phyloP scores from a whole-genome alignment of 2,888 invertebrate species.

The Cephonodes hylas region DNA sequence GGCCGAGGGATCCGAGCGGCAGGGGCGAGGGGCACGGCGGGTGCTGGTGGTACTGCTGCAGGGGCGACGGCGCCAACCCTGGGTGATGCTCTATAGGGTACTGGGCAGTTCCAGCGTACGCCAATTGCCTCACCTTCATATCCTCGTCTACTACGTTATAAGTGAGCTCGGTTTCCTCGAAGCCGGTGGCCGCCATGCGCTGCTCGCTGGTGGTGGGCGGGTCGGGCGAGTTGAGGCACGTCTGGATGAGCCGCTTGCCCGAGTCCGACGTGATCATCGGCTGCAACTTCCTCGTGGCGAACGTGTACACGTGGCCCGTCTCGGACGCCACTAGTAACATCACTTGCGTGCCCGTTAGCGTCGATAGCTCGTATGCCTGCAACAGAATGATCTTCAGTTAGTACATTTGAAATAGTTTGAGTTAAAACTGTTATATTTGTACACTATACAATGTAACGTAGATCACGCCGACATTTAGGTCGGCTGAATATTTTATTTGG shows the following conservation, averaged over 20 bases:
- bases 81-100: conserved; percentile 85
- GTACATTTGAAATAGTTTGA: too few relatives aligned
- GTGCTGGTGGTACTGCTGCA: conserved; percentile 88
- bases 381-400: conserved; percentile 23
- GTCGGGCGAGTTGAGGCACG: conserved; percentile 98
- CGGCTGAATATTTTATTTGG: too few relatives aligned
- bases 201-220: conserved; percentile 93
- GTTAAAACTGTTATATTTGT: too few relatives aligned
- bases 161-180: conserved; percentile 98
- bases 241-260: conserved; percentile 98
- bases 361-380: conserved; percentile 99
- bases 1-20: conserved; percentile 79
- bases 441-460: too few relatives aligned
- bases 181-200: conserved; percentile 98
- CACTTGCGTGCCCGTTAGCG: conserved; percentile 99
- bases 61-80: conserved; percentile 82
- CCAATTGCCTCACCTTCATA: conserved; percentile 98
- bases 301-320: conserved; percentile 99
- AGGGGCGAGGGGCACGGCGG: conserved; percentile 89
- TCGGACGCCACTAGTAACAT: conserved; percentile 99
- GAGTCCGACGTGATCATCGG: conserved; percentile 99
- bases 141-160: conserved; percentile 98
- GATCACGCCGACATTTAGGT: too few relatives aligned
- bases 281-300: conserved; percentile 98
- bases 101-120: conserved; percentile 89